Conservation (phyloP, 2,888 invertebrate genomes). For the Drosophila borealis region DNA sequence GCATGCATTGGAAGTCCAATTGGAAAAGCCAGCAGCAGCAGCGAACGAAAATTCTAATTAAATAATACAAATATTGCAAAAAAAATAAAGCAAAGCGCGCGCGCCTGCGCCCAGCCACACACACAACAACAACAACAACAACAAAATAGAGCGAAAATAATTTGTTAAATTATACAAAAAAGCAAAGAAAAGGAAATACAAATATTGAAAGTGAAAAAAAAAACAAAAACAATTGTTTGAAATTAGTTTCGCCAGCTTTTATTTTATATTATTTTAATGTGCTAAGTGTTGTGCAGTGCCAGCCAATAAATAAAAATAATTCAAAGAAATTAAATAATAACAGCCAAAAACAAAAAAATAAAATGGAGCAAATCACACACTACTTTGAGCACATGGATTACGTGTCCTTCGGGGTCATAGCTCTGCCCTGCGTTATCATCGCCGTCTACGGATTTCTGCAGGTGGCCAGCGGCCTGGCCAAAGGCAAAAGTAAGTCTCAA, state of each 20-base stretch:
- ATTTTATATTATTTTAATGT: conserved; percentile 53
- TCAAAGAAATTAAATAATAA: background rate
- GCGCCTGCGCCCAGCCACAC: conserved; percentile 39
- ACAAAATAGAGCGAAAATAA: conserved; percentile 60
- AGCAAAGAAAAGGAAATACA: background rate
- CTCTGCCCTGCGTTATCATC: conserved; percentile 66
- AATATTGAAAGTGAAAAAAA: conserved; percentile 4
- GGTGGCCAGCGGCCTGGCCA: conserved; percentile 64
- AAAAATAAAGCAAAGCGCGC: conserved; percentile 19
- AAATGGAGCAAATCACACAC: conserved; percentile 68
- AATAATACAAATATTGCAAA: conserved; percentile 9
- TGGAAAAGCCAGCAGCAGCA: conserved; percentile 4
- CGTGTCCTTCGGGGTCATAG: conserved; percentile 68
- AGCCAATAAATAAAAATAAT: conserved; percentile 12
- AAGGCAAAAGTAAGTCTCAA: conserved; percentile 66
- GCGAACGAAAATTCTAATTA: conserved; percentile 5
- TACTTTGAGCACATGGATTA: conserved; percentile 74
- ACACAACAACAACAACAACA: conserved; percentile 6
- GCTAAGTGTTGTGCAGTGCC: conserved; percentile 40
- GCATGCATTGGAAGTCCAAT: conserved; percentile 3
- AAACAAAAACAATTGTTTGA: conserved; percentile 13
- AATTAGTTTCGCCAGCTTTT: conserved; percentile 16
- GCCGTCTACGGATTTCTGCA: conserved; percentile 70
- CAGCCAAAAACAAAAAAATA: conserved; percentile 24
- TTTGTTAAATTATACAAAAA: background rate